Base-by-base conservation (phyloP, 2,797 vertebrate species). In the Cyprinodon diabolis region DNA sequence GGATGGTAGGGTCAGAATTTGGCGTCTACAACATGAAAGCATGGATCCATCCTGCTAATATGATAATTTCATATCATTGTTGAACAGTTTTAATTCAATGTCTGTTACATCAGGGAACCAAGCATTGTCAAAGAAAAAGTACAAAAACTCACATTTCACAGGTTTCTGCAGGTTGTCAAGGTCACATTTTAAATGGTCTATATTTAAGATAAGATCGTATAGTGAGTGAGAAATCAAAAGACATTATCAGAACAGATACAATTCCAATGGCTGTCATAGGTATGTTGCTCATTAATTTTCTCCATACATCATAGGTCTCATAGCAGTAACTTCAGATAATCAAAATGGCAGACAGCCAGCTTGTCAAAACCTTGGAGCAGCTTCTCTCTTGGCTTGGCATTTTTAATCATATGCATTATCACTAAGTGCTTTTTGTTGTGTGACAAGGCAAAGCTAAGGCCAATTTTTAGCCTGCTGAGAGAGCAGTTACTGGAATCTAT, bases 351-450 rank as follows among this genome's bases (percentile, higher is more conserved):
- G 70, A 63, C 47, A 17, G 87, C 92, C 92, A 91, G 86, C 76
- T 86, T 90, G 84, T 91, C 91, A 90, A 87, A 87, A 84, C 69
- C 85, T 87, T 71, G 35, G 82, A 84, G 76, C 71, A 72, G 85
- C 49, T 69, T 73, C 76, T 76, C 71, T 76, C 83, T 79, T 81
- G 79, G 78, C 73, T 74, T 76, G 76, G 74, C 78, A 54, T 88
- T 92, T 88, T 90, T 91, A 91, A 90, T 90, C 84, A 84, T 88
- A 89, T 86, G 87, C 83, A 89, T 91, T 93, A 72, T 71, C 83
- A 71, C 89, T 93, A 92, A 94, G 92, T 92, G 93, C 92, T 92
- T 93, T 92, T 91, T 91, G 92, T 89, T 89, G 88, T 93, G 89
- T 78, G 87, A 92, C 90, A 88, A 87, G 85, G 86, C 82, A 79